Base-by-base conservation (phyloP, 2,113 vertebrate genomes). In the Gavia stellata region DNA sequence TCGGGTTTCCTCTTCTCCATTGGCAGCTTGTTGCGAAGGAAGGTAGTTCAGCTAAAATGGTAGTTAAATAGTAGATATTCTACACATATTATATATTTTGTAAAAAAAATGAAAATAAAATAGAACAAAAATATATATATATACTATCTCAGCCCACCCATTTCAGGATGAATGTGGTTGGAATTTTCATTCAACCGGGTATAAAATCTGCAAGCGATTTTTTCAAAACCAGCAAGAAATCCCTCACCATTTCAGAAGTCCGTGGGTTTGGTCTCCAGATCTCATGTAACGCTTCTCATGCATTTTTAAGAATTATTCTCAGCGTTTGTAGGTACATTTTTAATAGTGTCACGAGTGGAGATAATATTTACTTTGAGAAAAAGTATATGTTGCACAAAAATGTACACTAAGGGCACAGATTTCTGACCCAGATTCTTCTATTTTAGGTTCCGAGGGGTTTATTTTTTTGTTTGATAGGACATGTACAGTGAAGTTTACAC, bases 31-130 rank as follows among this genome's bases (percentile, higher is more conserved):
- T 42, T 78, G 83, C 33, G 0, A 92, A 86, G 84, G 90, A 95
- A 77, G 90, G 85, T 92, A 42, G 92, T 81, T 93, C 67, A 88
- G 95, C 86, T 96, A 42, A 94, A 92, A 81, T 17, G 75, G 95
- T 93, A 96, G 96, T 95, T 73, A 86, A 95, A 94, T 94, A 96
- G 94, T 95, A 97, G 94, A 97, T 96, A 97, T 96, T 96, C 95
- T 96, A 96, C 92, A 96, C 92, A 96, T 95, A 94, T 93, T 96
- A 86, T 96, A 96, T 97, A 96, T 97, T 97, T 97, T 96, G 95
- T 97, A 96, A 96, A 96, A 96, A 96, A 74, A 66, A 62, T 67
- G 36, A 81, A 89, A 93, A 94, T 25, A 87, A 96, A 95, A 94
- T 82, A 92, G 87, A 97, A 96, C 85, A 88, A 96, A 94, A 93